Conservation (phyloP, 2,888 invertebrate species). For the Agonopterix subpropinquella region DNA sequence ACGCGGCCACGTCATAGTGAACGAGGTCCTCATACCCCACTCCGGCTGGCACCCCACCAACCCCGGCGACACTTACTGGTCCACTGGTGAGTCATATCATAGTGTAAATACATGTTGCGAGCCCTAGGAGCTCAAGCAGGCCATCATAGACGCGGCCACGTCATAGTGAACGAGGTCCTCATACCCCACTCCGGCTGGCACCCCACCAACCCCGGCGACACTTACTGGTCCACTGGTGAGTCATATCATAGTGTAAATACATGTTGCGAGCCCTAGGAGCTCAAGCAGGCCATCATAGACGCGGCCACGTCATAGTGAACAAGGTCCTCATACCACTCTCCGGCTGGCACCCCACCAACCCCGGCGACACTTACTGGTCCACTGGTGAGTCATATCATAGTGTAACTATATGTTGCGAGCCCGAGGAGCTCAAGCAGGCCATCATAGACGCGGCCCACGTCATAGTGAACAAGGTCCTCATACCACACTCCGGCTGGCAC, state of each 20-base stretch:
- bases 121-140: too few species aligned
- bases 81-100: slow-evolving; percentile 71
- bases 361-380: slow-evolving; percentile 95
- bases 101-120: too few species aligned
- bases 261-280: too few species aligned
- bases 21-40: slow-evolving; percentile 95
- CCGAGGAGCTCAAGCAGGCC: too few species aligned
- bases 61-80: slow-evolving; percentile 95
- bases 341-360: slow-evolving; percentile 93
- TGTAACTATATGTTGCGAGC: too few species aligned
- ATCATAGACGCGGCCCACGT: slow-evolving; percentile 93
- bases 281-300: too few species aligned
- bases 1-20: slow-evolving; percentile 84
- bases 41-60: slow-evolving; percentile 95
- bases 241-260: slow-evolving; percentile 80
- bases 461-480: slow-evolving; percentile 94
- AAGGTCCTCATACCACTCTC: slow-evolving; percentile 96
- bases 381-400: slow-evolving; percentile 60
- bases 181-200: too few species aligned
- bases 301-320: slow-evolving; percentile 86
- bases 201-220: too few species aligned
- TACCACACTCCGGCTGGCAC: slow-evolving; percentile 97
- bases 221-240: too few species aligned
- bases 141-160: too few species aligned
- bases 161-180: too few species aligned